Evolutionary conservation across 1,140 invertebrate genomes (phyloP).

Genomic region (Carposina sasakii): DNA sequence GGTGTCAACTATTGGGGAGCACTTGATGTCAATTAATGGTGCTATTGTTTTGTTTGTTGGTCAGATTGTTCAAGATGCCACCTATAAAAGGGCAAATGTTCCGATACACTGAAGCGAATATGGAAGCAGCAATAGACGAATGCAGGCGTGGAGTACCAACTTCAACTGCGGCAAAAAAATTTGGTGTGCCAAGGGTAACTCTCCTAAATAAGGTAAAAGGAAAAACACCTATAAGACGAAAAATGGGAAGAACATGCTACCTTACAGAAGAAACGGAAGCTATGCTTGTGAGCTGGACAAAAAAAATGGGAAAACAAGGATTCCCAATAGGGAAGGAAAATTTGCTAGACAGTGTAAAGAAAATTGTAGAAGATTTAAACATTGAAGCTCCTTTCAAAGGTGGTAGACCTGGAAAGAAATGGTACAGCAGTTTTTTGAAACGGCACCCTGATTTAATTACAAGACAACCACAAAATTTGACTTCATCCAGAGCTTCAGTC

Average conservation of each 20-base stretch:
- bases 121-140: background rate
- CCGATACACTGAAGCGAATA: background rate
- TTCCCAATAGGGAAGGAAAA: constrained; percentile 47
- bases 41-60: background rate
- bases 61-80: background rate
- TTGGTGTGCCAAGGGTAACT: constrained; percentile 38
- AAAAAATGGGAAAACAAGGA: constrained; percentile 37
- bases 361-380: constrained; percentile 34
- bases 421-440: constrained; percentile 32
- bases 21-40: background rate
- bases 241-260: constrained; percentile 34
- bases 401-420: constrained; percentile 29
- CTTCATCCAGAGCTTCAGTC: constrained; percentile 24
- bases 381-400: constrained; percentile 35
- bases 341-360: constrained; percentile 43
- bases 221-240: constrained; percentile 26
- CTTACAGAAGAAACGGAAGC: constrained; percentile 37
- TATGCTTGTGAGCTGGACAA: constrained; percentile 37
- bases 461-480: constrained; percentile 35
- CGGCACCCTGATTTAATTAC: constrained; percentile 27
- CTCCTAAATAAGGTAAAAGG: constrained; percentile 37
- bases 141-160: background rate
- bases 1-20: background rate
- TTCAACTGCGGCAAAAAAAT: constrained; percentile 26
- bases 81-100: background rate